Percentiles rank a stretch among this genome's conserved stretches.
Conservation (phyloP, 2,888 invertebrate species). For the Lasioglossum morio region DNA sequence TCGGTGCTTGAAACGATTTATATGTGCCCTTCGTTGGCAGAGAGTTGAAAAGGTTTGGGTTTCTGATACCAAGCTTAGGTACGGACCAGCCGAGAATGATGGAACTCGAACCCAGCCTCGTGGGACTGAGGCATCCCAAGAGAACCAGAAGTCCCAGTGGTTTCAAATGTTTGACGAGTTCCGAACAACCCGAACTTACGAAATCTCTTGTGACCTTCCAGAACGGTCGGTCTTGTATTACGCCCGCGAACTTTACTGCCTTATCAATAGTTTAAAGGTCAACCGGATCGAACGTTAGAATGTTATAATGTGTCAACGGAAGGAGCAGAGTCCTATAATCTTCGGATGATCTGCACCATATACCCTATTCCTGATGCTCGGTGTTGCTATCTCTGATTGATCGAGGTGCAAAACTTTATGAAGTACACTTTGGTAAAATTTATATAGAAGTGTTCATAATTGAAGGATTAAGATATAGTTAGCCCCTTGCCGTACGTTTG, state of each 20-base stretch:
- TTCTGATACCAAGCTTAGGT: background rate
- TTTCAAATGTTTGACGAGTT: conserved; percentile 1
- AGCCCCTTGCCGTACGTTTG: too few species aligned
- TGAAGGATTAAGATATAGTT: too few species aligned
- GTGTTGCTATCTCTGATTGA: background rate
- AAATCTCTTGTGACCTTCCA: background rate
- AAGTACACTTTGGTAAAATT: too few species aligned
- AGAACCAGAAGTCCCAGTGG: background rate
- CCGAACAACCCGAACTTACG: background rate
- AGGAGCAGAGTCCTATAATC: background rate
- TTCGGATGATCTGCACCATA: background rate
- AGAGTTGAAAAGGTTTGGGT: background rate
- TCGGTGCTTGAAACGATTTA: background rate
- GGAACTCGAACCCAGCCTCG: background rate
- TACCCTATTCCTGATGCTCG: background rate
- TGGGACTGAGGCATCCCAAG: background rate
- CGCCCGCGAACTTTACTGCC: background rate
- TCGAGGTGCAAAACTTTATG: background rate
- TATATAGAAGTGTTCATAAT: background rate
- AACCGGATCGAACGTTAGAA: background rate
- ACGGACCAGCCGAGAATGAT: background rate
- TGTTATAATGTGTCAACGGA: background rate
- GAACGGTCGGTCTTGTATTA: conserved; percentile 7
- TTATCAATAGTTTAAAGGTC: conserved; percentile 8
- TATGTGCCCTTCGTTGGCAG: background rate